Percentiles rank a stretch among this genome's conserved stretches.
phyloP scores from a whole-genome alignment of 2,888 invertebrate species.

The Mactromeris polynyma region DNA sequence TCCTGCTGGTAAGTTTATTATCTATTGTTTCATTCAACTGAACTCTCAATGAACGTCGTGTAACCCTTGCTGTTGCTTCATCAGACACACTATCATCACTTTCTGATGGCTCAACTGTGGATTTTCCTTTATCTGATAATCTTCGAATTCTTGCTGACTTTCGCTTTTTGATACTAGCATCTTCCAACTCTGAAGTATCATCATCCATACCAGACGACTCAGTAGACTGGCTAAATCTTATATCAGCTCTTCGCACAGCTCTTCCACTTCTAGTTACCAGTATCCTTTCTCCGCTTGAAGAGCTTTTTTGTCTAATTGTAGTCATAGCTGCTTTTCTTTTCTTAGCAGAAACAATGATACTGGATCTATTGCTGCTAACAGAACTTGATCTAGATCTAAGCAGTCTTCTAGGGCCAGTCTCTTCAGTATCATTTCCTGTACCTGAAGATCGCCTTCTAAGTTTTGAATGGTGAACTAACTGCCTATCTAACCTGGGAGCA shows the following conservation, averaged over 20 bases:
- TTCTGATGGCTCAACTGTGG: slow-evolving; percentile 8
- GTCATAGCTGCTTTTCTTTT: slow-evolving; percentile 20
- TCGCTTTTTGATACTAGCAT: slow-evolving; percentile 15
- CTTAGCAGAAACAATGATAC: slow-evolving; percentile 45
- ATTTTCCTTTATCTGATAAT: slow-evolving; percentile 39
- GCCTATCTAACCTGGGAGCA: slow-evolving; percentile 33
- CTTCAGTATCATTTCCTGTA: slow-evolving; percentile 5
- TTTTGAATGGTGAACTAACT: slow-evolving; percentile 26
- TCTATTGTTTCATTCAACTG: background rate
- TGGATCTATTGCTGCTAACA: slow-evolving; percentile 56
- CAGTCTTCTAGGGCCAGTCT: slow-evolving; percentile 13
- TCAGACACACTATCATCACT: slow-evolving; percentile 43
- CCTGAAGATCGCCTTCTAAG: background rate
- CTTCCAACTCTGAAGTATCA: slow-evolving; percentile 48
- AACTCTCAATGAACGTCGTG: slow-evolving; percentile 35
- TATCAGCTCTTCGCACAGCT: slow-evolving; percentile 39
- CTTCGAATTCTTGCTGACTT: slow-evolving; percentile 41
- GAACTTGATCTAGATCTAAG: slow-evolving; percentile 61
- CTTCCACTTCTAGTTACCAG: slow-evolving; percentile 54
- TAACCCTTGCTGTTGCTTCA: slow-evolving; percentile 38
- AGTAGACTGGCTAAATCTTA: slow-evolving; percentile 46
- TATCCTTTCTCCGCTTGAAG: background rate
- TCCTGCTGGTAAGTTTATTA: background rate
- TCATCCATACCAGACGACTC: slow-evolving; percentile 46
- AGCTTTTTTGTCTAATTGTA: slow-evolving; percentile 3